Evolutionary conservation across 2,888 invertebrate genomes (phyloP).

Genomic region (Xestia sexstrigata): DNA sequence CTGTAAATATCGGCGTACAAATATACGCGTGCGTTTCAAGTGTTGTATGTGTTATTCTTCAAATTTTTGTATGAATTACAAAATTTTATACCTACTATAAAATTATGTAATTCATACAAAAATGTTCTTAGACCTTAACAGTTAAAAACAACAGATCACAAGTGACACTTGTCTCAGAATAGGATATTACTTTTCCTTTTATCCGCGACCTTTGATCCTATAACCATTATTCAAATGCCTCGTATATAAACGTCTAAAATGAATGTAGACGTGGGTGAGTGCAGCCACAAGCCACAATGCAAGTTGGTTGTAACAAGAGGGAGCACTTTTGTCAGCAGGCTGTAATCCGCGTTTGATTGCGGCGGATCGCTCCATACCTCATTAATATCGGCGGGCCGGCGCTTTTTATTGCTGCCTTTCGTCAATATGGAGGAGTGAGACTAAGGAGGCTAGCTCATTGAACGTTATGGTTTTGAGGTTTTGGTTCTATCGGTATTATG

Average conservation of each 20-base stretch:
- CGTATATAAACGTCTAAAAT: neutral
- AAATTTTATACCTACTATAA: too few relatives aligned
- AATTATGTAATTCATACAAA: too few relatives aligned
- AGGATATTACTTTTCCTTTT: neutral
- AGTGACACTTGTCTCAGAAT: slow-evolving; percentile 8
- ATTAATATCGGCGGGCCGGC: slow-evolving; percentile 68
- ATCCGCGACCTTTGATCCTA: neutral
- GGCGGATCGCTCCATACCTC: slow-evolving; percentile 67
- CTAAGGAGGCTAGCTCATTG: slow-evolving; percentile 12
- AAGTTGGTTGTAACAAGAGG: slow-evolving; percentile 30
- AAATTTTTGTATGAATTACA: too few relatives aligned
- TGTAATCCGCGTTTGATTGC: slow-evolving; percentile 78
- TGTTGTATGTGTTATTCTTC: neutral
- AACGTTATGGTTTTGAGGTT: neutral
- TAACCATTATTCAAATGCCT: neutral
- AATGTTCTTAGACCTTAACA: neutral
- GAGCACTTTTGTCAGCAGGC: slow-evolving; percentile 70
- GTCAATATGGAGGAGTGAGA: slow-evolving; percentile 32
- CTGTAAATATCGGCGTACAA: too few relatives aligned
- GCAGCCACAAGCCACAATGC: slow-evolving; percentile 59
- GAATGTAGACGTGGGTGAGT: slow-evolving; percentile 12
- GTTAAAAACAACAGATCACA: neutral
- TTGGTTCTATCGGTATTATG: neutral
- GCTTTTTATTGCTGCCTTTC: slow-evolving; percentile 59
- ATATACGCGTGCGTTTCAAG: too few relatives aligned